Conservation (phyloP, 2,113 vertebrate genomes). For the Agelaius tricolor region DNA sequence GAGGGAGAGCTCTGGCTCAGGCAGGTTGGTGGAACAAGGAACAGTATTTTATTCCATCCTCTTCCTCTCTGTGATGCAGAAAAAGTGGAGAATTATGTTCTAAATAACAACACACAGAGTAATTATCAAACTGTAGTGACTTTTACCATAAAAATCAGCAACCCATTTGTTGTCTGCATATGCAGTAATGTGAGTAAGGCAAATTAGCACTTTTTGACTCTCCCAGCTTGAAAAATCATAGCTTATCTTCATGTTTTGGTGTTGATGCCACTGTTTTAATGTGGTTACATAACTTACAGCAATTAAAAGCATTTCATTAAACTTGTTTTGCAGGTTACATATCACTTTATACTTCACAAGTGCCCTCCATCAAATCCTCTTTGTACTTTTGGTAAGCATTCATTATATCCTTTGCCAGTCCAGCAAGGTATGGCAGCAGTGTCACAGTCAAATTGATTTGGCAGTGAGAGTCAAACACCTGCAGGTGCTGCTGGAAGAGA, state of each 20-base stretch:
- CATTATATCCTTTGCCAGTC: background rate
- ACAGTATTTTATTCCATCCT: background rate
- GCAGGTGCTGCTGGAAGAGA: background rate
- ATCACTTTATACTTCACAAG: background rate
- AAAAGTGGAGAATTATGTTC: background rate
- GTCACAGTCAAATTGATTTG: background rate
- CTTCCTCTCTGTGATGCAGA: background rate
- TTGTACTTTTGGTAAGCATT: background rate
- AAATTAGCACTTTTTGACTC: background rate
- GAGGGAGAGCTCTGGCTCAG: background rate
- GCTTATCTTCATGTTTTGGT: background rate
- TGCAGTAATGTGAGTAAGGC: background rate
- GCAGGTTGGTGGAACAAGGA: background rate
- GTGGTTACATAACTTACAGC: background rate
- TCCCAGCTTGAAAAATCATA: background rate
- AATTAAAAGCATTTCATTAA: constrained; percentile 26
- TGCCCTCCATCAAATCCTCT: background rate
- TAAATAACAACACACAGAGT: background rate
- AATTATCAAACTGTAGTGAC: background rate
- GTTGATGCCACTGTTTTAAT: background rate
- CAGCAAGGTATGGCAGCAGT: background rate
- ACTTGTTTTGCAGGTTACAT: constrained; percentile 19
- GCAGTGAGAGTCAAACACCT: background rate
- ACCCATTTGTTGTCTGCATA: background rate
- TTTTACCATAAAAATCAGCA: background rate